A percentile compares a stretch with the other conserved stretches of the same genome.
Evolutionary conservation across 2,113 vertebrate species (phyloP).

Genomic region (Eclectus roratus): DNA sequence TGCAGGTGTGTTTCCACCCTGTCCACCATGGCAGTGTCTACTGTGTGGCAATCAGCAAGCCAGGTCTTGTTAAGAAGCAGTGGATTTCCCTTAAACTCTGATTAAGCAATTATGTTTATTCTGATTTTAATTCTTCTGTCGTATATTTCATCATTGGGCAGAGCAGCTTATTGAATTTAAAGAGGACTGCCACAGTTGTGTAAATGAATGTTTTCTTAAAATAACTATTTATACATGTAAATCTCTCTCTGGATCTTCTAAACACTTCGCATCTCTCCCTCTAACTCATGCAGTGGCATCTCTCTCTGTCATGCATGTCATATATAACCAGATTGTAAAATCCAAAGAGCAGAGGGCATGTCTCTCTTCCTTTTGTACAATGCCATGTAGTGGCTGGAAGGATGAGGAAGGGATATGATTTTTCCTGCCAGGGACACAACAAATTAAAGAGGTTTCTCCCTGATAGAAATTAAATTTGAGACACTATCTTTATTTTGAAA

Average conservation of each 20-base stretch:
- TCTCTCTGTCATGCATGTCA: slow-evolving; percentile 17
- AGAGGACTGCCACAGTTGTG: neutral
- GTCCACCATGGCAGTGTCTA: neutral
- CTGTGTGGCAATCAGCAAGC: neutral
- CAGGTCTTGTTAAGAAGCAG: neutral
- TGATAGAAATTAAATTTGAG: neutral
- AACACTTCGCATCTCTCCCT: neutral
- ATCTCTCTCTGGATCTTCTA: slow-evolving; percentile 12
- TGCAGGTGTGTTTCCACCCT: neutral
- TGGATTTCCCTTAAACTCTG: slow-evolving; percentile 34
- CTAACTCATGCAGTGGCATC: slow-evolving; percentile 1
- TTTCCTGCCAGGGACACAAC: neutral
- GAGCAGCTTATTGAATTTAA: slow-evolving; percentile 3
- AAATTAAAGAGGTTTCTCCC: neutral
- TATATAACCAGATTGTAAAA: neutral
- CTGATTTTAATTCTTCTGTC: slow-evolving; percentile 19
- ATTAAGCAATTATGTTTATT: slow-evolving; percentile 10
- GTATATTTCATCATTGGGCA: neutral
- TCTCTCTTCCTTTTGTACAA: neutral
- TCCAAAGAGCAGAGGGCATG: slow-evolving; percentile 5
- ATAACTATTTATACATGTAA: slow-evolving; percentile 42
- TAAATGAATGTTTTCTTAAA: slow-evolving; percentile 48
- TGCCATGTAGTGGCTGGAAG: neutral
- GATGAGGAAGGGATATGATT: neutral
- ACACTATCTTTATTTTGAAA: neutral